Evolutionary conservation across 2,797 vertebrate species (phyloP), one percentile per base, ranked within the genome.

Genomic region (Eulemur albifrons): DNA sequence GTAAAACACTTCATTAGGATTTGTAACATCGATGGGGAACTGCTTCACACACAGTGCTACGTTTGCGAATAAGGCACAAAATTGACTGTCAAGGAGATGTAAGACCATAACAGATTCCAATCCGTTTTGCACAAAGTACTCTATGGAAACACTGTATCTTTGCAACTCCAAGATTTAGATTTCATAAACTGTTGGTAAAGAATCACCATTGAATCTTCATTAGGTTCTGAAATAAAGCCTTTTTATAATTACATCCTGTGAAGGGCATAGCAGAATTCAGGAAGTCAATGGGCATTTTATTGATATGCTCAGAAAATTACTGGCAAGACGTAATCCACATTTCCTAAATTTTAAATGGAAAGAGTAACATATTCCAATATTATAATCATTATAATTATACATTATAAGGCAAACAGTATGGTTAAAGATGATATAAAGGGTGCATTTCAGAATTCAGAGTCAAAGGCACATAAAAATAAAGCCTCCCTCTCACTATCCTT

Each of bases 41-140:
- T 59, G 77, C 88, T 94, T 97, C 90, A 40, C 87, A 85, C 82
- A 88, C 97, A 97, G 82, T 83, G 82, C 92, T 97, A 83, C 85
- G 95, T 95, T 97, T 94, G 85, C 0, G 43, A 97, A 96, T 95
- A 84, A 96, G 96, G 92, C 85, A 97, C 94, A 97, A 93, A 97
- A 97, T 96, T 91, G 96, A 96, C 95, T 97, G 96, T 97, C 97
- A 97, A 94, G 50, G 90, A 98, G 94, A 97, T 94, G 38, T 97
- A 97, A 93, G 85, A 88, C 92, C 83, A 75, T 45, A 67, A 23
- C 61, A 65, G 95, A 97, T 40, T 72, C 80, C 85, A 96, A 95
- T 97, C 69, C 54, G 57, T 97, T 94, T 93, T 91, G 59, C 25
- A 72, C 79, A 43, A 69, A 69, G 96, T 45, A 73, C 52, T 82